Evolutionary conservation across 2,888 invertebrate species (phyloP).

Genomic region (Drosophila maculinotata): DNA sequence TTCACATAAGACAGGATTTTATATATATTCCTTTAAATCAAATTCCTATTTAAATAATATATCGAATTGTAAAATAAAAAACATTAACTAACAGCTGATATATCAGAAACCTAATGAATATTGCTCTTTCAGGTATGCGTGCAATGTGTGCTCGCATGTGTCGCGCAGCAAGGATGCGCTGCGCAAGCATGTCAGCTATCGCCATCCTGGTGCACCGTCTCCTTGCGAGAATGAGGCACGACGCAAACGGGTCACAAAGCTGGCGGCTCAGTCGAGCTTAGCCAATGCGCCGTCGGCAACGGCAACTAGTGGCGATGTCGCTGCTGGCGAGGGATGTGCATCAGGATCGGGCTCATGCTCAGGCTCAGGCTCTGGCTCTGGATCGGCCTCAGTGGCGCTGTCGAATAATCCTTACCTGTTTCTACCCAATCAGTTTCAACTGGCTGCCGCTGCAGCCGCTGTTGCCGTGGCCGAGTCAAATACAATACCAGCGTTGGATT

Average conservation of each 20-base stretch:
- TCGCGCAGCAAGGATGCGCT: constrained; percentile 94
- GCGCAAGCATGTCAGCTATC: constrained; percentile 94
- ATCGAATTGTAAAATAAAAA: too few species aligned
- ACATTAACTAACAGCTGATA: too few species aligned
- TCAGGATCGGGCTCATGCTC: constrained; percentile 1
- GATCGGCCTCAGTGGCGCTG: constrained; percentile 15
- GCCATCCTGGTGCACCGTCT: constrained; percentile 88
- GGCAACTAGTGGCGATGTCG: constrained; percentile 60
- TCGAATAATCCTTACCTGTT: constrained; percentile 81
- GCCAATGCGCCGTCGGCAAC: constrained; percentile 49
- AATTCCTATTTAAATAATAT: too few species aligned
- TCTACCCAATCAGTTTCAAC: constrained; percentile 84
- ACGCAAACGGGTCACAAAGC: constrained; percentile 84
- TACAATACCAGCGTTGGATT: constrained; percentile 51
- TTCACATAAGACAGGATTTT: too few species aligned
- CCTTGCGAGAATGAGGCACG: constrained; percentile 85
- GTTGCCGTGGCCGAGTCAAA: constrained; percentile 65
- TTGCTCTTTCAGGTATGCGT: constrained; percentile 88
- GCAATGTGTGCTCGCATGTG: constrained; percentile 94
- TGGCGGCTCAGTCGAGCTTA: constrained; percentile 59
- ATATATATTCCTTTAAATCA: too few species aligned
- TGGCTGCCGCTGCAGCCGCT: constrained; percentile 79
- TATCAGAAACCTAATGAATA: too few species aligned
- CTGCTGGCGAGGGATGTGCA: constrained; percentile 5
- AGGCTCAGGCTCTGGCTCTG: constrained; percentile 10